Percentiles rank a stretch among this genome's conserved stretches.
phyloP scores from a whole-genome alignment of 2,888 invertebrate species.

The Zaprionus obscuricornis region DNA sequence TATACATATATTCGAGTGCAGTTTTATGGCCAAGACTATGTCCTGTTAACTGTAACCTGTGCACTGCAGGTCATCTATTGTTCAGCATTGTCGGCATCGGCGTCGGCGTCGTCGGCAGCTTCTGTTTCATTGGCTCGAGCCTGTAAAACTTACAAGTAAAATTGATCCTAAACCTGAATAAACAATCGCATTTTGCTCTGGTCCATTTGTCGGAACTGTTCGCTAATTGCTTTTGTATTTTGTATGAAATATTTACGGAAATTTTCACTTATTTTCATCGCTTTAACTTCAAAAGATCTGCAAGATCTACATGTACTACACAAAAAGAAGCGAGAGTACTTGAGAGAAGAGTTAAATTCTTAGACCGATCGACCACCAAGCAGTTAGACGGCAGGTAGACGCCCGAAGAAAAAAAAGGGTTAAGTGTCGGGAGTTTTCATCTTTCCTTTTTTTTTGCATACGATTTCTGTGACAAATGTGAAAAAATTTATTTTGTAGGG shows the following conservation, averaged over 20 bases:
- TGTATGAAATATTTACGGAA: slow-evolving; percentile 38
- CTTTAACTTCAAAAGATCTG: slow-evolving; percentile 8
- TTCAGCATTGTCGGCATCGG: slow-evolving; percentile 14
- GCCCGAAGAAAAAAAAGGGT: slow-evolving; percentile 20
- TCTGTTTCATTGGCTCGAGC: slow-evolving; percentile 35
- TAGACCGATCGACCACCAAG: background rate
- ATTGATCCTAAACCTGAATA: slow-evolving; percentile 8
- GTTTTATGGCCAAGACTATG: slow-evolving; percentile 32
- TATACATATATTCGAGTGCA: slow-evolving; percentile 31
- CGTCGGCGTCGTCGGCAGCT: slow-evolving; percentile 25
- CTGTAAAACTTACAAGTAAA: no score
- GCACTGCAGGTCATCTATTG: slow-evolving; percentile 50
- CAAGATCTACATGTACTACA: slow-evolving; percentile 30
- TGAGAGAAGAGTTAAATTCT: no score
- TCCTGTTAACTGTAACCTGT: slow-evolving; percentile 26
- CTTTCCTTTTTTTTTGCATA: slow-evolving; percentile 40
- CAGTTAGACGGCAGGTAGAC: slow-evolving; percentile 26
- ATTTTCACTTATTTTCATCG: slow-evolving; percentile 16
- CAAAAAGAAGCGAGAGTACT: slow-evolving; percentile 34
- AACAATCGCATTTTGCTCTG: slow-evolving; percentile 24
- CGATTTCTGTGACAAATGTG: slow-evolving; percentile 47
- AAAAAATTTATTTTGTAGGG: slow-evolving; percentile 35
- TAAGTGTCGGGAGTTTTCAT: background rate
- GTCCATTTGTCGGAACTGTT: slow-evolving; percentile 37
- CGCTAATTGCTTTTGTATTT: slow-evolving; percentile 65